A percentile compares a stretch with the other conserved stretches of the same genome.
Conservation (phyloP, 2,113 vertebrate species). For the Zeus faber region DNA sequence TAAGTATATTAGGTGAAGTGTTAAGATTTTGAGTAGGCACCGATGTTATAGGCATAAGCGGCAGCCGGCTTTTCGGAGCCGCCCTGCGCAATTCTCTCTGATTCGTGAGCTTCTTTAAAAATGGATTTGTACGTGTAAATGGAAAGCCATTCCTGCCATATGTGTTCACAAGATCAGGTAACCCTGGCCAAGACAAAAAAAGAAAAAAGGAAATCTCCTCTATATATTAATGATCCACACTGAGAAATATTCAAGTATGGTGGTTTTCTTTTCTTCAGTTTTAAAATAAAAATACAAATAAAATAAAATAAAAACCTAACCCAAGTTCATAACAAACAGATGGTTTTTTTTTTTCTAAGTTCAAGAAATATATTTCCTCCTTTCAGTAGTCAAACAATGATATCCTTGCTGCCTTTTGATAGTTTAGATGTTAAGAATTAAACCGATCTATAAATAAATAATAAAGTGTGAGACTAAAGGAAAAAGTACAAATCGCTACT, state of each 20-base stretch:
- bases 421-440: constrained; percentile 56
- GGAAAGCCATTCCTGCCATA: constrained; percentile 31
- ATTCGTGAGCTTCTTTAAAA: constrained; percentile 31
- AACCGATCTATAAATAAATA: constrained; percentile 58
- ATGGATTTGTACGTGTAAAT: too few species aligned
- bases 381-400: constrained; percentile 67
- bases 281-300: constrained; percentile 34
- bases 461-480: constrained; percentile 42
- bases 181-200: constrained; percentile 19
- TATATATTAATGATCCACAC: constrained; percentile 13
- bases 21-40: constrained; percentile 52
- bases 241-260: constrained; percentile 10
- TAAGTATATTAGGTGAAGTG: constrained; percentile 45
- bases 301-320: constrained; percentile 7
- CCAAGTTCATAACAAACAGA: too few species aligned
- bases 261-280: constrained; percentile 32
- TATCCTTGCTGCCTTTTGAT: constrained; percentile 62
- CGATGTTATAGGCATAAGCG: constrained; percentile 48
- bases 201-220: too few species aligned
- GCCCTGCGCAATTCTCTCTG: too few species aligned
- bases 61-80: constrained; percentile 19
- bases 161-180: constrained; percentile 17
- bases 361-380: constrained; percentile 33
- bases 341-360: constrained; percentile 25
- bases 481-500: constrained; percentile 61